These are phyloP conservation scores for Pyrrhosoma nymphula DNA, from an alignment of 2,888 invertebrate genomes.

Conservation along the genomic window DNA sequence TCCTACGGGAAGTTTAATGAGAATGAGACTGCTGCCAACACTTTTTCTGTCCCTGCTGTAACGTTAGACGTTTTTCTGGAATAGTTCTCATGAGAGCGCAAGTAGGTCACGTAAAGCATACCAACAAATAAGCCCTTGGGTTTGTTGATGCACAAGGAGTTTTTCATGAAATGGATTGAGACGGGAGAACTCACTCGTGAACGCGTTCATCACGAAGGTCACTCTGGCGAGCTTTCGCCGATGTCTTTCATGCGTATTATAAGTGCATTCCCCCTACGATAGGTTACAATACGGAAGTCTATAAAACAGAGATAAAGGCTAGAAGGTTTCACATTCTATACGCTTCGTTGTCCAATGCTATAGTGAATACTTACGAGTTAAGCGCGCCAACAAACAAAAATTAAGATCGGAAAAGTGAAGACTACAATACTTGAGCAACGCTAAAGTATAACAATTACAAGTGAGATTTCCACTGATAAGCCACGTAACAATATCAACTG, in stretches of 20 bases:
- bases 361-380: too few relatives aligned
- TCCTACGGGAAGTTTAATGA: background rate
- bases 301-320: too few relatives aligned
- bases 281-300: too few relatives aligned
- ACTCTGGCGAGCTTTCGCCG: background rate
- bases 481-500: too few relatives aligned
- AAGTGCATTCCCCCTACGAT: background rate
- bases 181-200: background rate
- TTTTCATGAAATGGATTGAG: background rate
- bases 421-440: too few relatives aligned
- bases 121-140: background rate
- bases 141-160: background rate
- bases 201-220: background rate
- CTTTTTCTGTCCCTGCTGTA: background rate
- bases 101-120: background rate
- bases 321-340: too few relatives aligned
- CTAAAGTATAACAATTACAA: too few relatives aligned
- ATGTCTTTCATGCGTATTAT: background rate
- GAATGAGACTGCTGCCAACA: background rate
- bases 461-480: too few relatives aligned
- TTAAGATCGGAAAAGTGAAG: too few relatives aligned
- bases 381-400: too few relatives aligned
- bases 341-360: too few relatives aligned
- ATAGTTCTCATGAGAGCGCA: background rate
- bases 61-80: slow-evolving; percentile 16